These are phyloP conservation scores for Oxyura jamaicensis DNA, from an alignment of 2,113 vertebrate genomes.

Conservation along the genomic window DNA sequence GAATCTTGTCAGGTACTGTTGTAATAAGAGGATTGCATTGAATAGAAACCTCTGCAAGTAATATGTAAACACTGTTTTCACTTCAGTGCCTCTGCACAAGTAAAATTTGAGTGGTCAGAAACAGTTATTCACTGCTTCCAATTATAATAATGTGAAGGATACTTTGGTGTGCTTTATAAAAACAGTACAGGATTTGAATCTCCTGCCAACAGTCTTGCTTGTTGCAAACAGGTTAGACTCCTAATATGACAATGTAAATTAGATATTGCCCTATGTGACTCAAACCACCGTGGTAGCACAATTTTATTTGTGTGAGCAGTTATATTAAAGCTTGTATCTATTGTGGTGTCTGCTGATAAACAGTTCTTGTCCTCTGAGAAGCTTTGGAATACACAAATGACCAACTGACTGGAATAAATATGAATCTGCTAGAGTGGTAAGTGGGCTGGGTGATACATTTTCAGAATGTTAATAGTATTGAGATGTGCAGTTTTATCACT, in stretches of 20 bases:
- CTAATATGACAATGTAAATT: neutral
- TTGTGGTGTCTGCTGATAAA: neutral
- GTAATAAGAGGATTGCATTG: neutral
- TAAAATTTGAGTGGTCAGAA: neutral
- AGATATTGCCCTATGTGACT: neutral
- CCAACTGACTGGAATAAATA: neutral
- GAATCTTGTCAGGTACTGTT: slow-evolving; percentile 90
- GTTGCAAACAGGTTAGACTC: neutral
- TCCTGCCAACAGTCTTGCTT: neutral
- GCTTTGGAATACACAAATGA: neutral
- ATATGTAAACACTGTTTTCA: neutral
- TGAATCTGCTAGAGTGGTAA: neutral
- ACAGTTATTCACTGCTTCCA: neutral
- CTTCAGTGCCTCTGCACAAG: neutral
- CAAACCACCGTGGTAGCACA: neutral
- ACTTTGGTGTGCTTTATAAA: neutral
- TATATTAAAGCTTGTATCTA: neutral
- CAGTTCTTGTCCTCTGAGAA: neutral
- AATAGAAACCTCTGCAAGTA: neutral
- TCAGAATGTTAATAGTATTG: neutral
- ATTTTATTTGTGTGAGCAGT: neutral
- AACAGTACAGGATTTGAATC: neutral
- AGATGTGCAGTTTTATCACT: neutral
- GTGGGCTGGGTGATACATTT: neutral
- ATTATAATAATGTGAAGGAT: neutral